A percentile compares a stretch with the other conserved stretches of the same genome.
phyloP scores from a whole-genome alignment of 2,888 invertebrate genomes.

The Argynnis bischoffii region DNA sequence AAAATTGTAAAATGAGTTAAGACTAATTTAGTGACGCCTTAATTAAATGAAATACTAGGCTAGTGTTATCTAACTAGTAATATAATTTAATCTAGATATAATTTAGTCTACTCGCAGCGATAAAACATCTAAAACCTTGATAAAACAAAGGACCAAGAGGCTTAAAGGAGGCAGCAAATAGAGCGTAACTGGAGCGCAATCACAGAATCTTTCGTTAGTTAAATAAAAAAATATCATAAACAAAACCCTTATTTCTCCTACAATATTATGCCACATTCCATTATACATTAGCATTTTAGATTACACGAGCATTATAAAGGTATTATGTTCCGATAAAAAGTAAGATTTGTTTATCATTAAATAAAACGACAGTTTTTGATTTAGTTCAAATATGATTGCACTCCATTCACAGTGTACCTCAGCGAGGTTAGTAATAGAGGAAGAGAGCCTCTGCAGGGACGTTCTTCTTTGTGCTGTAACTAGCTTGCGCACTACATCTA shows the following conservation, averaged over 20 bases:
- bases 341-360: no score
- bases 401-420: constrained; percentile 66
- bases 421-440: constrained; percentile 77
- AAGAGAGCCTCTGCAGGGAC: constrained; percentile 75
- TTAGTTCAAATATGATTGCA: constrained; percentile 27
- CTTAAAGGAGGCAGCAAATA: constrained; percentile 59
- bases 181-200: constrained; percentile 59
- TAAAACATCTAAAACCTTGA: constrained; percentile 51
- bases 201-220: constrained; percentile 48
- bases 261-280: no score
- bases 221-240: neutral
- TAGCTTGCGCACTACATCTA: constrained; percentile 79
- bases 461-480: constrained; percentile 75
- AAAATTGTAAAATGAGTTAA: constrained; percentile 5
- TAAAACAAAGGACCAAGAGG: constrained; percentile 57
- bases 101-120: constrained; percentile 32
- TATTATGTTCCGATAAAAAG: no score
- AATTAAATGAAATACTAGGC: constrained; percentile 25
- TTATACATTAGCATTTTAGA: constrained; percentile 1
- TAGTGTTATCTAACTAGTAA: constrained; percentile 39
- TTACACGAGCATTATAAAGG: neutral
- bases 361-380: no score
- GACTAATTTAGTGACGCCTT: constrained; percentile 11
- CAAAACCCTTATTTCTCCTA: neutral
- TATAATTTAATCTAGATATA: constrained; percentile 44